Evolutionary conservation across 53 echinoderm and acorn worm genomes (phyloP).

Genomic region (Actinopyga echinites): DNA sequence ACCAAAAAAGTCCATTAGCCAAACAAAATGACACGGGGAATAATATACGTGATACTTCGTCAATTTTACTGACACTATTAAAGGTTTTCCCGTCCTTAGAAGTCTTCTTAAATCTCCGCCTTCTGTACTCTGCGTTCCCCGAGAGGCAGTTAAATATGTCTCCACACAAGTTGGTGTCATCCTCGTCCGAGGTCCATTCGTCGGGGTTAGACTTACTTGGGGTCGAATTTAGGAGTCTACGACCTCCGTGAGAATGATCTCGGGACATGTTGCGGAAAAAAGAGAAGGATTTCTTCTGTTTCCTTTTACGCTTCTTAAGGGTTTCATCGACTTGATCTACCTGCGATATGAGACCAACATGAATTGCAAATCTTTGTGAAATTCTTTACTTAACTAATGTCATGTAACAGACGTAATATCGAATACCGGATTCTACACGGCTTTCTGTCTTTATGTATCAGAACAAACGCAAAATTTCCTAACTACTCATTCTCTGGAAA

Average conservation of each 20-base stretch:
- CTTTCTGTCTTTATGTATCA: too few species aligned
- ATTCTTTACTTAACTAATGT: too few species aligned
- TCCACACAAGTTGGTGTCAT: conserved; percentile 44
- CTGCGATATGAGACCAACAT: conserved; percentile 2
- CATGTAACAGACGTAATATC: too few species aligned
- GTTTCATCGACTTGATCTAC: conserved; percentile 87
- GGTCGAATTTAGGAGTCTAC: conserved; percentile 40
- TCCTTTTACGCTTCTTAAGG: conserved; percentile 66
- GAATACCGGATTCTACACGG: too few species aligned
- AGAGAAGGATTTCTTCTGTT: conserved; percentile 48
- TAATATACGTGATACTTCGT: conserved; percentile 72
- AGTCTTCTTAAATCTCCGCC: conserved; percentile 60
- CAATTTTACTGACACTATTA: conserved; percentile 94
- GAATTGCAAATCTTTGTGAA: not conserved
- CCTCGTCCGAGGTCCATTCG: conserved; percentile 34
- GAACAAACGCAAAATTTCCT: too few species aligned
- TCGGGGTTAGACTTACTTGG: conserved; percentile 20
- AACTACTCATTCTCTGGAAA: too few species aligned
- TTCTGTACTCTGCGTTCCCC: conserved; percentile 83
- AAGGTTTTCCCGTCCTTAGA: conserved; percentile 73
- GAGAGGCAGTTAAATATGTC: conserved; percentile 81
- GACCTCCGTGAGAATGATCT: not conserved
- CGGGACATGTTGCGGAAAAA: conserved; percentile 72
- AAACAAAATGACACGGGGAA: conserved; percentile 82
- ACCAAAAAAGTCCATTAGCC: conserved; percentile 83